A percentile compares a stretch with the other conserved stretches of the same genome.
Evolutionary conservation across 1,140 invertebrate species (phyloP).

Genomic region (Scaptomyza hsui): DNA sequence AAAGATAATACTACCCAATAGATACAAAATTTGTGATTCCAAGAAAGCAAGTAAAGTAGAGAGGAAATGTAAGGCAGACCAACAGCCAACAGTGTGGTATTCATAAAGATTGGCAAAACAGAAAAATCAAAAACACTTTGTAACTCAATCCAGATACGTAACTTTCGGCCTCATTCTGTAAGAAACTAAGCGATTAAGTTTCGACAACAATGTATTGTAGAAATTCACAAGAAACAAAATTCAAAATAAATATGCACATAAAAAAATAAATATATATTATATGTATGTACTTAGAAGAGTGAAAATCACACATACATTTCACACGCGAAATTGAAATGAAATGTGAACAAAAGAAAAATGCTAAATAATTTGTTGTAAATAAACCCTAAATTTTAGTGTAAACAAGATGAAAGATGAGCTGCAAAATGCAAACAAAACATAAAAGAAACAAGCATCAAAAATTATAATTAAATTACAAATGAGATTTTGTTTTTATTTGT

Average conservation of each 20-base stretch:
- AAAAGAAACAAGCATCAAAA: conserved; percentile 58
- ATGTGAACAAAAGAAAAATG: conserved; percentile 55
- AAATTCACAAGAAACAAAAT: conserved; percentile 60
- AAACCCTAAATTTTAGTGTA: conserved; percentile 79
- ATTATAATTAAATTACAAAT: conserved; percentile 82
- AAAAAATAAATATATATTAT: conserved; percentile 36
- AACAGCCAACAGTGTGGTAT: conserved; percentile 36
- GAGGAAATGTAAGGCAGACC: conserved; percentile 29
- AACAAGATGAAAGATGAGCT: conserved; percentile 52
- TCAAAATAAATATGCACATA: conserved; percentile 38
- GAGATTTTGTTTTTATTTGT: conserved; percentile 84
- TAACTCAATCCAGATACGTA: conserved; percentile 83
- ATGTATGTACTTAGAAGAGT: conserved; percentile 23
- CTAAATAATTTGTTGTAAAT: conserved; percentile 83
- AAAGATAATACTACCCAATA: conserved; percentile 39
- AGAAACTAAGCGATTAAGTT: conserved; percentile 75
- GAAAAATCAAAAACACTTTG: conserved; percentile 22
- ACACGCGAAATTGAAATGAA: conserved; percentile 57
- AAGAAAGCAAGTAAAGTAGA: conserved; percentile 8
- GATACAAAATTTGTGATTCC: conserved; percentile 43
- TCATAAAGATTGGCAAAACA: conserved; percentile 36
- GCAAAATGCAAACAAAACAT: conserved; percentile 53
- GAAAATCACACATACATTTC: conserved; percentile 45
- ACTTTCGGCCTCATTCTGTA: conserved; percentile 83
- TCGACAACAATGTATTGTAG: conserved; percentile 47